Evolutionary conservation across 2,888 invertebrate genomes (phyloP), one percentile per base, ranked within the genome.

Genomic region (Phaedon cochleariae): DNA sequence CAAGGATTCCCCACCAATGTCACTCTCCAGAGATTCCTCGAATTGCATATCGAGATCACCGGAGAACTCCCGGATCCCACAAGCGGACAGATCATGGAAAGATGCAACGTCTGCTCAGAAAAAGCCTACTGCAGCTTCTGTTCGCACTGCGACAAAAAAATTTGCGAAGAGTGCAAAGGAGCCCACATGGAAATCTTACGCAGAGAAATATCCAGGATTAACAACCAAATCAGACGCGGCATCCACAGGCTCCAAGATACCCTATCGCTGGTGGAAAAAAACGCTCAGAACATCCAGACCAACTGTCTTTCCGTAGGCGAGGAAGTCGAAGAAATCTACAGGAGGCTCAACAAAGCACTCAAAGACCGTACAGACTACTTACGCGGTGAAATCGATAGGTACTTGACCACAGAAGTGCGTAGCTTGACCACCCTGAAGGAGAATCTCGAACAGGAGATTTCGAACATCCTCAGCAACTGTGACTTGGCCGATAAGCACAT

Each of bases 1-100:
- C 93, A 94, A 81, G 95, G 95, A 68, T 97, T 95, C 83, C 97
- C 97, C 59, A 97, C 96, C 81, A 98, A 98, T 85, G 96, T 97
- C 41, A 98, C 97, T 65, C 87, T 98, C 54, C 94, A 96, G 84
- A 89, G 97, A 77, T 98, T 98, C 84, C 87, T 98, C 78, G 97
- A 97, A 82, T 88, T 98, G 65, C 96, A 97, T 81, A 93, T 94
- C 82, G 93, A 95, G 84, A 96, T 96, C 70, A 94, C 95, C 59
- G 95, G 95, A 70, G 95, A 95, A 82, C 85, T 95, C 58, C 95
- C 95, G 69, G 95, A 95, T 83, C 95, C 95, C 46, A 95, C 94
- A 68, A 93, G 93, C 81, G 95, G 95, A 65, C 95, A 95, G 84
- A 89, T 94, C 62, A 96, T 96, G 95, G 95, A 95, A 84, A 87